These are phyloP conservation scores for Anarsia innoxiella DNA, from an alignment of 2,888 invertebrate species.

Conservation along the genomic window DNA sequence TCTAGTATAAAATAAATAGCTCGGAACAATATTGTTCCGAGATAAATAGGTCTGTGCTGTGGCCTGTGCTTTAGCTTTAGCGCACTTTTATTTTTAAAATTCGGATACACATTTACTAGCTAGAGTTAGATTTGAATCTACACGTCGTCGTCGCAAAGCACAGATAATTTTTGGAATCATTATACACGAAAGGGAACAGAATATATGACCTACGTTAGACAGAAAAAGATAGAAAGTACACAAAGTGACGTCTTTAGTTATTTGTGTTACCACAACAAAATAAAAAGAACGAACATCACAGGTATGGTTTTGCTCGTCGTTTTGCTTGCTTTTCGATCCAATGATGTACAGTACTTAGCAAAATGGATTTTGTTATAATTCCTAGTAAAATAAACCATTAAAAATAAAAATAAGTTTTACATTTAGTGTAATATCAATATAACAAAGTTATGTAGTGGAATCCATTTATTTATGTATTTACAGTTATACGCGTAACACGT, in stretches of 20 bases:
- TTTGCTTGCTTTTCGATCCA: too few species aligned
- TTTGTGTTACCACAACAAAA: conserved; percentile 33
- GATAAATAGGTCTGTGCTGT: too few species aligned
- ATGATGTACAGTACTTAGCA: conserved; percentile 45
- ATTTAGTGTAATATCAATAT: conserved; percentile 25
- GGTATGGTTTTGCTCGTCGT: too few species aligned
- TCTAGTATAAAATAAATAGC: too few species aligned
- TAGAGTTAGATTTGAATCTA: too few species aligned
- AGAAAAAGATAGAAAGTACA: conserved; percentile 11
- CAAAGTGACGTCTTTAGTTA: conserved; percentile 20
- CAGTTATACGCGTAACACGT: conserved; percentile 75
- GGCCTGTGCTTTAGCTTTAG: too few species aligned
- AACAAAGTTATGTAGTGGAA: conserved; percentile 29
- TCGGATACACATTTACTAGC: too few species aligned
- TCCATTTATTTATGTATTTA: conserved; percentile 65
- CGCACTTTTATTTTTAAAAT: too few species aligned
- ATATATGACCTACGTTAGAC: neutral
- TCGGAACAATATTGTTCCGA: too few species aligned
- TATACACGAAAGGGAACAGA: neutral
- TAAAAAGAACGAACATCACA: conserved; percentile 44
- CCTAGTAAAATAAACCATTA: conserved; percentile 25
- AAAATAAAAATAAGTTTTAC: conserved; percentile 27
- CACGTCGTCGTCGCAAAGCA: too few species aligned
- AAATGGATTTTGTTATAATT: conserved; percentile 64
- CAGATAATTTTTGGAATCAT: too few species aligned